Base-by-base conservation (phyloP, 2,888 invertebrate genomes). In the Caenorhabditis doughertyi region DNA sequence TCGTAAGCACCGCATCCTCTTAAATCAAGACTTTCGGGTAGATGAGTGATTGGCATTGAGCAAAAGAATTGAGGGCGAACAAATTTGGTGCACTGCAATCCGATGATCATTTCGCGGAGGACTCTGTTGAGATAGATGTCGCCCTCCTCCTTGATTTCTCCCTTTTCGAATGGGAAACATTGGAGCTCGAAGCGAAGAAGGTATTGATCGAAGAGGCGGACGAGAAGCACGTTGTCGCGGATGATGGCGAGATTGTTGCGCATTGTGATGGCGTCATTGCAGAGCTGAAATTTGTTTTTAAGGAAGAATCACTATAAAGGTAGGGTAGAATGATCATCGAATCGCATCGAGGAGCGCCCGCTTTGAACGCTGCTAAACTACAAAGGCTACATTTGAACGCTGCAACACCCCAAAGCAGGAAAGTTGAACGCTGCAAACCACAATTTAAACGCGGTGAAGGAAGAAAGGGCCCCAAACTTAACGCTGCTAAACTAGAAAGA, bases 151-250 rank as follows among this genome's bases (percentile, higher is more conserved):
- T 81, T 65, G 8, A 88, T 21, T 9, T 85, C 79, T 23, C 81
- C 83, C 5, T 77, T 79, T 71, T 81, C 73, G 70, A 90, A 90
- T 9, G 89, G 89, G 47, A 84, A 85, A 79, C 80, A 87, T 56
- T 87, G 84, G 13, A 88, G 79, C 60, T 89, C 89, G 67, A 91
- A 64, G 35, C 87, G 79, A 9, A 91, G 79, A 18, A 91, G 73
- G 13, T 85, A 84, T 18, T 86, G 86, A 60, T 90, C 91, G 67
- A 84, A 87, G 0, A 91, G 65, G 0, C 82, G 79, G n/a, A 90
- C 85, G 25, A 89, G 68, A 5, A 91, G 77, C 4, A 89, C 87
- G 16, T 88, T 87, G 44, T 90, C 89, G 11, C 87, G 79, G 32
- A 91, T 80, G 5, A 87, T 68, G 4, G 89, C 88, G 0, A 86